Base-by-base conservation (phyloP, 1,140 invertebrate species). In the Aphaenogaster ashmeadi region DNA sequence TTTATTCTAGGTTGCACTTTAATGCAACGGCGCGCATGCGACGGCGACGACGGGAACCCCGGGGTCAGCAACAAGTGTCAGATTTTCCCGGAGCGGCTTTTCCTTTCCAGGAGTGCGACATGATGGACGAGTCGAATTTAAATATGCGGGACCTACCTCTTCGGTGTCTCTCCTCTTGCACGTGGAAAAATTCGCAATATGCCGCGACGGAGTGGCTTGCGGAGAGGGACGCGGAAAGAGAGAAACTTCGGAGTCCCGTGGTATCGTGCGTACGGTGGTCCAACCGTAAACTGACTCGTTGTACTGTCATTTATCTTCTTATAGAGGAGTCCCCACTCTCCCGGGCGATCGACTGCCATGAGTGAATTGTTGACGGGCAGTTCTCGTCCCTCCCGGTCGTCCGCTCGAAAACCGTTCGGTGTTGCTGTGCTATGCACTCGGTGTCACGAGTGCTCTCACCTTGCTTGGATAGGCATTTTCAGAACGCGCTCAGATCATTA, bases 281-380 rank as follows among this genome's bases (percentile, higher is more conserved):
- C 60, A 79, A 78, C 62, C 44, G 79, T 81, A 80, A 87, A 91
- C 90, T 91, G 90, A 66, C 36, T 75, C 62, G 44, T 64, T 78
- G 75, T 47, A 81, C 56, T 54, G 41, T 54, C 64, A 89, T 81
- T 80, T 88, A 88, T 88, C 88, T 91, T 91, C 88, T 91, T 91
- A 91, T 91, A 91, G 75, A n/a, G 0, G 36, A 27, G 11, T 83
- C 90, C 90, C 90, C 90, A 91, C 90, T 78, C 78, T 52, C 41
- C 41, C 41, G 13, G 0, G n/a, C 27, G 62, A 83, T 78, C 66
- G 78, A 56, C 71, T 60, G 80, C 38, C 66, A 6, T 9, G 80
- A 75, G 66, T 47, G 41, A 84, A 84, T 84, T 84, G 69, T 47
- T n/a, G 56, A 54, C n/a, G 11, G 41, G 41, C 60, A 21, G 18